Percentiles rank a stretch among this genome's conserved stretches.
These are phyloP conservation scores for Dicaeum eximium DNA, from an alignment of 2,113 vertebrate species.

Conservation along the genomic window DNA sequence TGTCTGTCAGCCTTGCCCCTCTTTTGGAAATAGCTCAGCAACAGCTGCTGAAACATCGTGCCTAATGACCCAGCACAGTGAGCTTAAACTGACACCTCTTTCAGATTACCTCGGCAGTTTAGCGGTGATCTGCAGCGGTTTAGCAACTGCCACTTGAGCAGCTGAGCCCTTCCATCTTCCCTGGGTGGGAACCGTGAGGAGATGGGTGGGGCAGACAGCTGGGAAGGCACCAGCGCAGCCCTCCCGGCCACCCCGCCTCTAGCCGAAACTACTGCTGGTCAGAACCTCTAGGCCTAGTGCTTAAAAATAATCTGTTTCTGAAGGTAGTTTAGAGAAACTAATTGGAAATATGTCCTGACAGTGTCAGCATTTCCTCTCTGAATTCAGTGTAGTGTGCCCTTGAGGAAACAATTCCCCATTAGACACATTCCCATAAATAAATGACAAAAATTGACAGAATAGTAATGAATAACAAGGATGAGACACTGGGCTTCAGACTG, in stretches of 20 bases:
- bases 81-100: background rate
- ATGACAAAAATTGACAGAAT: background rate
- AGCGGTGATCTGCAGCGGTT: constrained; percentile 9
- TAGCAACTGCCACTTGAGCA: constrained; percentile 15
- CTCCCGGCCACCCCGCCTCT: accelerated
- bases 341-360: background rate
- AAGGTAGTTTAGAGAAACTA: background rate
- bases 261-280: accelerated
- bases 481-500: background rate
- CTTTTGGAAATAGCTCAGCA: background rate
- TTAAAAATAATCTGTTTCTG: background rate
- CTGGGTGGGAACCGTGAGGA: background rate
- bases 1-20: background rate
- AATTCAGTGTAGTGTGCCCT: background rate
- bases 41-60: background rate
- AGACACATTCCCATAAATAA: background rate
- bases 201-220: background rate
- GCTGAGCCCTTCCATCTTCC: background rate
- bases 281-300: background rate
- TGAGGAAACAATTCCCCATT: background rate
- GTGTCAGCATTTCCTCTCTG: background rate
- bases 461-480: background rate
- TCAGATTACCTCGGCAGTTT: background rate
- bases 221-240: background rate
- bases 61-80: background rate